Conservation (phyloP, 2,888 invertebrate species). For the Ceriagrion tenellum region DNA sequence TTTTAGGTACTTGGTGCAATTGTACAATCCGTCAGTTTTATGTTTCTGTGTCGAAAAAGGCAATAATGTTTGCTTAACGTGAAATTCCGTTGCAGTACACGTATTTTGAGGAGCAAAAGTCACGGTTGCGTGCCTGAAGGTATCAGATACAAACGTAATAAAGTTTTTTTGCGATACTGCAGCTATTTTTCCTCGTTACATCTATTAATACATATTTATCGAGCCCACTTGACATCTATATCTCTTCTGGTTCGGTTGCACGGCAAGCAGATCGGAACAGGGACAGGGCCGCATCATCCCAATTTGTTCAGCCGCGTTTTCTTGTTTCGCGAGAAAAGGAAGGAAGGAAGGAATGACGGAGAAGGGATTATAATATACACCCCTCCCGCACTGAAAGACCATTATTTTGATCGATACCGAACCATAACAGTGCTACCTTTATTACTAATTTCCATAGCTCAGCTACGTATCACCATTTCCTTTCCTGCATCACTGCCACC, state of each 20-base stretch:
- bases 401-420: background rate
- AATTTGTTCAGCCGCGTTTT: constrained; percentile 1
- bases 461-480: too few relatives aligned
- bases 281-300: background rate
- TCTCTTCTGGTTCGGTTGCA: background rate
- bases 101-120: background rate
- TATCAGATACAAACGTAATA: background rate
- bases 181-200: background rate
- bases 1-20: too few relatives aligned
- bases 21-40: too few relatives aligned
- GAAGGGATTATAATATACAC: too few relatives aligned
- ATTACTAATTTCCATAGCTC: background rate
- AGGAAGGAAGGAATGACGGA: too few relatives aligned
- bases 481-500: too few relatives aligned
- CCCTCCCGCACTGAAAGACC: background rate
- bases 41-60: background rate
- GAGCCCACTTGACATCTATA: background rate
- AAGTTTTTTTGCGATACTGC: background rate
- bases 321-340: background rate
- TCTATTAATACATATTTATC: background rate
- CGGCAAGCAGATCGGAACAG: too few relatives aligned
- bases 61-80: background rate
- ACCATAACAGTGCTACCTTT: background rate
- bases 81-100: background rate
- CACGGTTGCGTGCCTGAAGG: background rate